These are phyloP conservation scores for Acropora yongei DNA, from an alignment of 64 coral and sea anemone genomes.

Conservation along the genomic window DNA sequence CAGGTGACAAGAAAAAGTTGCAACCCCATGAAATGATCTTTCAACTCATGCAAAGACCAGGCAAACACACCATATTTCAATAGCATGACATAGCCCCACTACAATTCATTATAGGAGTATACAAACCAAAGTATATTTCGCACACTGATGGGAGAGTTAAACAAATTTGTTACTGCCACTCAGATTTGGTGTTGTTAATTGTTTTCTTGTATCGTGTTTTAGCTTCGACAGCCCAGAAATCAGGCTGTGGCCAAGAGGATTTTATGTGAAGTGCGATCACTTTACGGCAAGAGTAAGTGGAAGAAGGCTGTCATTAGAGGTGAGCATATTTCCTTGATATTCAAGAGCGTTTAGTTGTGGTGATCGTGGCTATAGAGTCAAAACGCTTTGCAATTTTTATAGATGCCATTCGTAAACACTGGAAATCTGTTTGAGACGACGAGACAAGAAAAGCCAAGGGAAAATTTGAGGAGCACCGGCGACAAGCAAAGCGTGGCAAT, in stretches of 20 bases:
- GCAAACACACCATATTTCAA: neutral
- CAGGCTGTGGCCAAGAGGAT: neutral
- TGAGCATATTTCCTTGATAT: slow-evolving; percentile 1
- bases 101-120: neutral
- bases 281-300: neutral
- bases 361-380: neutral
- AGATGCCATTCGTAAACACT: neutral
- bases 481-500: slow-evolving; percentile 1
- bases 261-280: slow-evolving; percentile 1
- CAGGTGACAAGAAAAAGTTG: neutral
- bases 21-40: neutral
- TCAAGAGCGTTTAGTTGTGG: neutral
- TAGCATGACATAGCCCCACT: neutral
- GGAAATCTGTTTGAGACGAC: neutral
- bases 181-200: neutral
- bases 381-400: neutral
- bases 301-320: slow-evolving; percentile 1
- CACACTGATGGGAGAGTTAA: too few relatives aligned
- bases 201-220: neutral
- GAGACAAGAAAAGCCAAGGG: neutral
- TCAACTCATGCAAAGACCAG: neutral
- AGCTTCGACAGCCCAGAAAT: neutral
- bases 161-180: too few relatives aligned
- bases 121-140: neutral
- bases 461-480: slow-evolving; percentile 1